These are phyloP conservation scores for Himalopsyche kuldschensis DNA, from an alignment of 2,888 invertebrate genomes.

Conservation along the genomic window DNA sequence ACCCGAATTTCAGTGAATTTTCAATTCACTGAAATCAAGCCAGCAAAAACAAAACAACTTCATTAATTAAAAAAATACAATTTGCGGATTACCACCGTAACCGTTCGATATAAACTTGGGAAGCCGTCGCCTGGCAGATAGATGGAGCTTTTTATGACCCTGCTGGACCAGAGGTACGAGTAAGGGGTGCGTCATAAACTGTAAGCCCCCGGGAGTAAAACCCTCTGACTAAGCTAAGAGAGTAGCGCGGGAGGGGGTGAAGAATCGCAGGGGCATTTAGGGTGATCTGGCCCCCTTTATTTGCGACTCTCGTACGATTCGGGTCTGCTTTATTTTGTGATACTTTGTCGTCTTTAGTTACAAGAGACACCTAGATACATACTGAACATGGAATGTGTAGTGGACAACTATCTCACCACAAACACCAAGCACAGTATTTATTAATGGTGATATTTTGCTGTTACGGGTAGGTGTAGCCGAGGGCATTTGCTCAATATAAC, in stretches of 20 bases:
- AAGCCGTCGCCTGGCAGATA: conserved; percentile 21
- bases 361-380: neutral
- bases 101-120: conserved; percentile 30
- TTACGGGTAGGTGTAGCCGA: too few species aligned
- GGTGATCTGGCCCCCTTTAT: conserved; percentile 10
- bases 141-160: conserved; percentile 32
- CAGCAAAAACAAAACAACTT: neutral
- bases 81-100: conserved; percentile 19
- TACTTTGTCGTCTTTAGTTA: conserved; percentile 29
- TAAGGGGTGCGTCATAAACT: conserved; percentile 22
- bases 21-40: neutral
- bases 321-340: conserved; percentile 28
- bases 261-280: neutral
- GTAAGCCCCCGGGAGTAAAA: conserved; percentile 11
- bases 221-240: neutral
- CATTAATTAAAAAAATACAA: conserved; percentile 18
- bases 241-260: neutral
- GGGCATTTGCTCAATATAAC: too few species aligned
- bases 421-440: neutral
- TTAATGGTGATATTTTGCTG: too few species aligned
- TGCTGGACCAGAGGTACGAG: conserved; percentile 10
- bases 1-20: neutral
- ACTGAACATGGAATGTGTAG: neutral
- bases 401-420: neutral
- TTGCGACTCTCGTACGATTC: conserved; percentile 25